Percentiles rank a stretch among this genome's conserved stretches.
These are phyloP conservation scores for Pogoniulus pusillus DNA, from an alignment of 2,797 vertebrate genomes.

Conservation along the genomic window DNA sequence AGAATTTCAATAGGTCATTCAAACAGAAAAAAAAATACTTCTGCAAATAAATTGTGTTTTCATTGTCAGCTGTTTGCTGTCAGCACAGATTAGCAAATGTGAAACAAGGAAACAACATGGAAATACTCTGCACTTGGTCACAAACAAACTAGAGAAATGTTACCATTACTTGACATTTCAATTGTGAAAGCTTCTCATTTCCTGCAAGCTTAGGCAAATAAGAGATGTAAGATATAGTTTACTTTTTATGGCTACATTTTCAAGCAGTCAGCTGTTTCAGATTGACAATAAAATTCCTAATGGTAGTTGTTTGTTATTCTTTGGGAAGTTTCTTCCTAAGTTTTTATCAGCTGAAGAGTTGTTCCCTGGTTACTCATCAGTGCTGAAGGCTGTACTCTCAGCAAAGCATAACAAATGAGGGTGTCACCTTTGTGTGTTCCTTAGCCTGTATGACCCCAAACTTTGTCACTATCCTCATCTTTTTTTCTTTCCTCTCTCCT, in stretches of 20 bases:
- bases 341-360: slow-evolving; percentile 42
- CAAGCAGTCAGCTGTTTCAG: slow-evolving; percentile 64
- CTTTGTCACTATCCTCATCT: background rate
- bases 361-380: background rate
- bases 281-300: slow-evolving; percentile 70
- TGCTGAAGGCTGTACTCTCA: background rate
- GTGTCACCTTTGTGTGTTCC: background rate
- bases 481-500: background rate
- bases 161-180: slow-evolving; percentile 29
- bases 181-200: slow-evolving; percentile 65
- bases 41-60: slow-evolving; percentile 15
- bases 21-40: background rate
- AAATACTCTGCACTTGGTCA: background rate
- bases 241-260: slow-evolving; percentile 64
- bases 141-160: slow-evolving; percentile 31
- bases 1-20: background rate
- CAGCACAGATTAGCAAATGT: slow-evolving; percentile 9
- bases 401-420: background rate
- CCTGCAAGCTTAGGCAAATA: slow-evolving; percentile 66
- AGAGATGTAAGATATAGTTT: slow-evolving; percentile 58
- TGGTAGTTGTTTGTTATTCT: slow-evolving; percentile 42
- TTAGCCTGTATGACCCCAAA: background rate
- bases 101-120: background rate
- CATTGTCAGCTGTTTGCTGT: background rate
- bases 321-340: slow-evolving; percentile 42